phyloP scores from a whole-genome alignment of 2,113 vertebrate species.

The Turnix velox region DNA sequence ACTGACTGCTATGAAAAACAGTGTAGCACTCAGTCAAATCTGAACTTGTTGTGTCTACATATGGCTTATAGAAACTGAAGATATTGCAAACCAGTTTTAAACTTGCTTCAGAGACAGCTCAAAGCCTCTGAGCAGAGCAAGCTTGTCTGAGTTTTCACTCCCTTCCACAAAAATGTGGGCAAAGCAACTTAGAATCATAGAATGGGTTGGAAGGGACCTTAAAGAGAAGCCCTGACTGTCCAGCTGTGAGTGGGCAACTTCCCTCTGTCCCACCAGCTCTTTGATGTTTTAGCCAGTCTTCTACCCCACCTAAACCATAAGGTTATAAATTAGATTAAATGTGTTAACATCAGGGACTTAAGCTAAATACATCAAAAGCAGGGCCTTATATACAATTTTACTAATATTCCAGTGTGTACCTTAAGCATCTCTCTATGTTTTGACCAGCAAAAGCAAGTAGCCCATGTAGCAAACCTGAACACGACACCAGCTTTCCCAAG shows the following conservation, averaged over 20 bases:
- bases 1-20: background rate
- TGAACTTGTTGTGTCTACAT: background rate
- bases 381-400: background rate
- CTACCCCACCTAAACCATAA: background rate
- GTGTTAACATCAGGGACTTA: background rate
- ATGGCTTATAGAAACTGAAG: background rate
- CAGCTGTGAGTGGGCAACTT: background rate
- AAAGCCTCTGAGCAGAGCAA: background rate
- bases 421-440: background rate
- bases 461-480: background rate
- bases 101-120: background rate
- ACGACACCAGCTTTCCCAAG: background rate
- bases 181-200: background rate
- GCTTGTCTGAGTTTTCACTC: background rate
- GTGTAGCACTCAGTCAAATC: background rate
- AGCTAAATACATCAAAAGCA: background rate
- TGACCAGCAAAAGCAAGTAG: background rate
- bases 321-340: background rate
- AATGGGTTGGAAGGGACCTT: too few relatives aligned
- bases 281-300: background rate
- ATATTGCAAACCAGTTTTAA: background rate
- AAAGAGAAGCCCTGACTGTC: background rate
- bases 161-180: background rate
- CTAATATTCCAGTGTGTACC: background rate
- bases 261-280: background rate